Conservation (phyloP, 2,888 invertebrate genomes). For the Apomyelois bistriatella region DNA sequence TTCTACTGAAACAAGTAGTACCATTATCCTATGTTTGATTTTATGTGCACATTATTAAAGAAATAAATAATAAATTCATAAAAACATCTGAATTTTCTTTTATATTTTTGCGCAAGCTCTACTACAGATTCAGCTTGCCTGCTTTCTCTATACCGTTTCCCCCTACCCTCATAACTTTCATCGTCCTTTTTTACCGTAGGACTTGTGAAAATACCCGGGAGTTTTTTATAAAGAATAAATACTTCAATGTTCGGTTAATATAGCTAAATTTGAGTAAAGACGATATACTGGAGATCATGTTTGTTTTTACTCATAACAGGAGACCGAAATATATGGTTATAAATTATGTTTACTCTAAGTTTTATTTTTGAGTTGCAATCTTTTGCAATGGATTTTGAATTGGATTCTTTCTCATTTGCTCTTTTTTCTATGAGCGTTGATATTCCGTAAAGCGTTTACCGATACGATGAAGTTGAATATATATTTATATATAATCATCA, state of each 20-base stretch:
- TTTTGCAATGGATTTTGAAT: too few relatives aligned
- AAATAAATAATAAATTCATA: too few relatives aligned
- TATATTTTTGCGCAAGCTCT: background rate
- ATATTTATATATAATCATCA: too few relatives aligned
- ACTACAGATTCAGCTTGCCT: background rate
- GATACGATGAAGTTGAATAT: too few relatives aligned
- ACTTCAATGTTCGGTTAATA: constrained; percentile 45
- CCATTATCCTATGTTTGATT: too few relatives aligned
- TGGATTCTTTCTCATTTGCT: too few relatives aligned
- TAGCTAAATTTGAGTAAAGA: constrained; percentile 27
- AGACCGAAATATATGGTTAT: background rate
- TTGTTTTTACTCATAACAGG: background rate
- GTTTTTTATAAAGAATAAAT: constrained; percentile 56
- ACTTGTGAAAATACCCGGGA: constrained; percentile 57
- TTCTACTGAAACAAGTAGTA: too few relatives aligned
- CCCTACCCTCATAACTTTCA: constrained; percentile 74
- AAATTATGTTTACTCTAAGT: background rate
- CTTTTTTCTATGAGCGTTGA: too few relatives aligned
- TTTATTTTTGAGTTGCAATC: background rate
- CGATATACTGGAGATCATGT: constrained; percentile 2
- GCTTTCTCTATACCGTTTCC: constrained; percentile 15
- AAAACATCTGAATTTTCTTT: too few relatives aligned
- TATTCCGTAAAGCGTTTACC: too few relatives aligned
- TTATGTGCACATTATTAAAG: too few relatives aligned
- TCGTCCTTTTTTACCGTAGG: constrained; percentile 68